These are phyloP conservation scores for Pagetopsis macropterus DNA, from an alignment of 2,797 vertebrate genomes.

Conservation along the genomic window DNA sequence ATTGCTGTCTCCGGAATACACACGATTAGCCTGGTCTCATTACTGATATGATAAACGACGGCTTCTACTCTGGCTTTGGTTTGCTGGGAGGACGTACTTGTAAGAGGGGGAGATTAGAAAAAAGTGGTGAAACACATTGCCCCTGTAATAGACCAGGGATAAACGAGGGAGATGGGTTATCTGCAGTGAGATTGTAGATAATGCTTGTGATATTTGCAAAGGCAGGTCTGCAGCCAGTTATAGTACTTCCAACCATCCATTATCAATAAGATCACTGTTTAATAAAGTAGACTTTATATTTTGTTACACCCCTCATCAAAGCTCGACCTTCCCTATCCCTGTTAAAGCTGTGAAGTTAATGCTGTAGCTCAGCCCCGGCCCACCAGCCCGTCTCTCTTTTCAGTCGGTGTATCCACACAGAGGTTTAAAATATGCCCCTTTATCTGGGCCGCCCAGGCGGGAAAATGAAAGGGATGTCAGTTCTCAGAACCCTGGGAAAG, in stretches of 20 bases:
- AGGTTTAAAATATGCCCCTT: constrained; percentile 84
- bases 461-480: constrained; percentile 83
- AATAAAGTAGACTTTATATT: constrained; percentile 54
- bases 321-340: neutral
- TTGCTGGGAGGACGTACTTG: constrained; percentile 60
- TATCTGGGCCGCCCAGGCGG: constrained; percentile 83
- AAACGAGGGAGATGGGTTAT: constrained; percentile 53
- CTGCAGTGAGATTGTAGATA: constrained; percentile 49
- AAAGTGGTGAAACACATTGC: constrained; percentile 57
- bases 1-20: constrained; percentile 81
- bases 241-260: constrained; percentile 15
- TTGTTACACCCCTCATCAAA: constrained; percentile 38
- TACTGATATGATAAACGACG: constrained; percentile 82
- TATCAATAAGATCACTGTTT: constrained; percentile 36
- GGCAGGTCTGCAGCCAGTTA: constrained; percentile 42
- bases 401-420: constrained; percentile 74
- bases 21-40: constrained; percentile 82
- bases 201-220: constrained; percentile 48
- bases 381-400: constrained; percentile 72
- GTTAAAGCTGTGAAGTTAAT: constrained; percentile 54
- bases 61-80: constrained; percentile 68
- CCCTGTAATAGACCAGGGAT: constrained; percentile 52
- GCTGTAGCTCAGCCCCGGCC: constrained; percentile 57
- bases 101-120: constrained; percentile 38
- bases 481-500: constrained; percentile 83